Evolutionary conservation across 2,888 invertebrate genomes (phyloP).

Genomic region (Villa cingulata): DNA sequence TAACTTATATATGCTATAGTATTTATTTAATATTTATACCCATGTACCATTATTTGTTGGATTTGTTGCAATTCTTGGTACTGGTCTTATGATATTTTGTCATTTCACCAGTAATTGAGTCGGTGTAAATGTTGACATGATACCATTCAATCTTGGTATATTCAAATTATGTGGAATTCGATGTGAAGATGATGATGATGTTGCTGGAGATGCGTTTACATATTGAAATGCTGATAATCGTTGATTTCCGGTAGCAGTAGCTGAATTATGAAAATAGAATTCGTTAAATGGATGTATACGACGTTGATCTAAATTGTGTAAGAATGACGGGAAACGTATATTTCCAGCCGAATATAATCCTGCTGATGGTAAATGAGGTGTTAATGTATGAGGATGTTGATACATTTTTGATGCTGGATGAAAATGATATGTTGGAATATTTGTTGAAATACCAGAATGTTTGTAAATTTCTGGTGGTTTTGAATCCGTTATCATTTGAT

Average conservation of each 20-base stretch:
- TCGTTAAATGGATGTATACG: constrained; percentile 32
- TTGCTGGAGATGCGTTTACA: constrained; percentile 13
- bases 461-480: constrained; percentile 22
- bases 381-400: constrained; percentile 5
- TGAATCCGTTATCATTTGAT: constrained; percentile 31
- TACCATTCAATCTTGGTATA: constrained; percentile 12
- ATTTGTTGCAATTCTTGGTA: constrained; percentile 29
- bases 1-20: background rate
- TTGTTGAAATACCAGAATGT: background rate
- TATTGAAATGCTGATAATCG: constrained; percentile 35
- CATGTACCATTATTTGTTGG: background rate
- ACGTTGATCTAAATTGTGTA: constrained; percentile 24
- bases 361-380: constrained; percentile 5
- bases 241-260: constrained; percentile 25
- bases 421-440: constrained; percentile 2
- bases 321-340: constrained; percentile 23
- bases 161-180: constrained; percentile 28
- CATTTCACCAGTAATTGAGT: constrained; percentile 28
- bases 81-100: constrained; percentile 32
- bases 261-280: constrained; percentile 25
- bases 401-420: constrained; percentile 9
- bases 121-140: constrained; percentile 13
- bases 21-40: constrained; percentile 6
- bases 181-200: too few species aligned
- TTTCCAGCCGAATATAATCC: background rate